Evolutionary conservation across 2,888 invertebrate genomes (phyloP).

Genomic region (Phanerotoma sp.): DNA sequence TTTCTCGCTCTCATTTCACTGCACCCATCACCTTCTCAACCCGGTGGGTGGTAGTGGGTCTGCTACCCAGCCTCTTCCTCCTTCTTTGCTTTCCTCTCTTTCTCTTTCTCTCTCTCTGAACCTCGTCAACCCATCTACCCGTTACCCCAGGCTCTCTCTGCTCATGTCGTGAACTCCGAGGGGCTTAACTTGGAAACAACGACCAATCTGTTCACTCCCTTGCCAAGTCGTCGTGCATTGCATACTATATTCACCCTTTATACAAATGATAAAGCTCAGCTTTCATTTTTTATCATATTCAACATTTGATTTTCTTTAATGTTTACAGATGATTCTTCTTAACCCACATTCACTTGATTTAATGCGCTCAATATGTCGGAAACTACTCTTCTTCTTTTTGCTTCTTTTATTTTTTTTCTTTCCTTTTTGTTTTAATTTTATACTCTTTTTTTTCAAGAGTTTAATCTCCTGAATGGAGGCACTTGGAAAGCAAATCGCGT

Average conservation of each 20-base stretch:
- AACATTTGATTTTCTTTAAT: neutral
- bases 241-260: slow-evolving; percentile 30
- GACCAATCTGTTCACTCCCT: slow-evolving; percentile 45
- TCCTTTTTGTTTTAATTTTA: too few relatives aligned
- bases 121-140: neutral
- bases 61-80: too few relatives aligned
- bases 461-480: slow-evolving; percentile 22
- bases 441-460: neutral
- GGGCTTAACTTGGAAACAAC: slow-evolving; percentile 47
- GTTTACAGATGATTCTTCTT: neutral
- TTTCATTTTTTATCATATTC: neutral
- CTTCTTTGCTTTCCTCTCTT: neutral
- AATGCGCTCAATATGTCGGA: too few relatives aligned
- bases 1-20: neutral
- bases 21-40: too few relatives aligned
- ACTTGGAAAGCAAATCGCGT: slow-evolving; percentile 22
- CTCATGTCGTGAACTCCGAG: slow-evolving; percentile 42
- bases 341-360: neutral
- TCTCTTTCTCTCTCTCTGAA: neutral
- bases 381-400: neutral
- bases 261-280: slow-evolving; percentile 4
- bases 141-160: slow-evolving; percentile 14
- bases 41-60: too few relatives aligned
- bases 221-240: slow-evolving; percentile 30
- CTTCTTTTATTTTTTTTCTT: too few relatives aligned